Base-by-base conservation (phyloP, 2,888 invertebrate species). In the Chrysolina haemoptera region DNA sequence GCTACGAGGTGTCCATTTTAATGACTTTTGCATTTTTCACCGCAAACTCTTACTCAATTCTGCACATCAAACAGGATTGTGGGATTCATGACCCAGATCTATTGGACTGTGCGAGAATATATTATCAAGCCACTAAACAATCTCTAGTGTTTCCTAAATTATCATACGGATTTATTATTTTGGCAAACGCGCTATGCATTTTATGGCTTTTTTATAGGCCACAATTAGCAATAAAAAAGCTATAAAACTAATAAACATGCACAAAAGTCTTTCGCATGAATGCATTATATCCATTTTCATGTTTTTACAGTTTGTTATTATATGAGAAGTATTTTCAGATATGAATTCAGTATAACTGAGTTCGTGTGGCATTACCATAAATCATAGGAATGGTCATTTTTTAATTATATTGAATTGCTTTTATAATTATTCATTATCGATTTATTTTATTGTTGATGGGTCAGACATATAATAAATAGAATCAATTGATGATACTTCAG, bases 181-280 rank as follows among this genome's bases (percentile, higher is more conserved):
- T 81, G 81, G 80, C 80, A 81, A 77, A 76, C 79, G 75, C 75
- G 76, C 74, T 72, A 68, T 76, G 78, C 70, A 72, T 77, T 82
- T 81, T 80, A 80, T 78, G 67, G 75, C 70, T 73, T 78, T 79
- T 82, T 80, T 80, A 82, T 82, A 79, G 79, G 74, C 76, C 72
- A 78, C 78, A 81, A 82, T 82, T 79, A 79, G 76, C 79, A 73
- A 79, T 82, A 80, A 81, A 82, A 81, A 77, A 74, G 70, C 73
- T 69, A 78, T 75, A 78, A 78, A 76, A 70, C 69, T 77, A 78
- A 78, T 80, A 78, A 79, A 78, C 71, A 62, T 73, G 75, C 75
- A 77, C 76, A 71, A 73, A 64, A 68, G 67, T 66, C 64, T 53
- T 18, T 70, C 75, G 76, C 75, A 73, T 41, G 59, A 77, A 75